Conservation (phyloP, 2,797 vertebrate genomes). For the Trachurus trachurus region DNA sequence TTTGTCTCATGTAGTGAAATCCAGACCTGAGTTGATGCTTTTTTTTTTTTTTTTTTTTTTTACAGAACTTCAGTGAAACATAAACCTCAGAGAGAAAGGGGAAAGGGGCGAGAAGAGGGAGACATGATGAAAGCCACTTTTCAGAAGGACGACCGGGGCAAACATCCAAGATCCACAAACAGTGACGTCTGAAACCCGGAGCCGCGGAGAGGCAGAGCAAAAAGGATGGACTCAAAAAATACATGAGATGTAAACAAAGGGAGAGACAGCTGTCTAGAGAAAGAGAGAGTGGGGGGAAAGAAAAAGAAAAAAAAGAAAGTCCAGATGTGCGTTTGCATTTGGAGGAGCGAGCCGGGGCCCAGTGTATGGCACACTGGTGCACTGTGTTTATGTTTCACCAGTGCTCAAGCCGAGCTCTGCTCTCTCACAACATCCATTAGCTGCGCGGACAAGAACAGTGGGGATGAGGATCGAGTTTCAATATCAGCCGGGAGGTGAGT, state of each 20-base stretch:
- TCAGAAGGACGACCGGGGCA: slow-evolving; percentile 33
- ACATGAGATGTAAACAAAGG: slow-evolving; percentile 43
- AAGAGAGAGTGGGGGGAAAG: neutral
- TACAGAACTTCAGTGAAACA: slow-evolving; percentile 8
- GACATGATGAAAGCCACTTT: slow-evolving; percentile 37
- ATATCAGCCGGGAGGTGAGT: slow-evolving; percentile 15
- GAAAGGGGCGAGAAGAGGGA: slow-evolving; percentile 5
- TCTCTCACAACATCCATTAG: slow-evolving; percentile 42
- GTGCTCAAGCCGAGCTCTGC: slow-evolving; percentile 17
- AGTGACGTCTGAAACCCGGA: slow-evolving; percentile 43
- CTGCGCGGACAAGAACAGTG: slow-evolving; percentile 22
- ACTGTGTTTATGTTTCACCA: slow-evolving; percentile 25
- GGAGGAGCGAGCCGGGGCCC: neutral
- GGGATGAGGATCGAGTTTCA: slow-evolving; percentile 14
- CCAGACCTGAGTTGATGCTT: neutral
- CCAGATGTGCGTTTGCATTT: slow-evolving; percentile 37
- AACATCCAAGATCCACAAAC: slow-evolving; percentile 67
- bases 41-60: neutral
- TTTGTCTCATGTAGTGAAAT: neutral
- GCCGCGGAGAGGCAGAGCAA: slow-evolving; percentile 36
- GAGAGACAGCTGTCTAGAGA: slow-evolving; percentile 24
- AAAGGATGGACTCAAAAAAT: slow-evolving; percentile 44
- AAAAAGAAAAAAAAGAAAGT: slow-evolving; percentile 3
- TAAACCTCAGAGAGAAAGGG: neutral
- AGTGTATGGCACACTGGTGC: neutral